Percentiles rank a stretch among this genome's conserved stretches.
phyloP scores from a whole-genome alignment of 2,113 vertebrate genomes.

The Ictidomys tridecemlineatus region DNA sequence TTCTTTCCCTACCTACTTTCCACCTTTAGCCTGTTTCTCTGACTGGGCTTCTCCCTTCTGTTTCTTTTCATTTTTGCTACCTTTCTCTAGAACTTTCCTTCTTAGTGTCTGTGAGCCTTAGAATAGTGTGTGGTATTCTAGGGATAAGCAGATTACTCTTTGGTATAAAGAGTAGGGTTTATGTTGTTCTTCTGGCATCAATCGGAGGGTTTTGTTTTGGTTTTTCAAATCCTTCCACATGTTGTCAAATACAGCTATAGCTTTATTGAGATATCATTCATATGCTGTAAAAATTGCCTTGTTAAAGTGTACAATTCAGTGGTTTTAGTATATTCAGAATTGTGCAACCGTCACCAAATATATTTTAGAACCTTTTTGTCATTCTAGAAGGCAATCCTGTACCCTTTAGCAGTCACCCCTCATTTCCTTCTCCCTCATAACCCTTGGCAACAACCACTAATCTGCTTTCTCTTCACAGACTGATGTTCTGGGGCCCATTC shows the following conservation, averaged over 20 bases:
- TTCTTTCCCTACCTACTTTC: neutral
- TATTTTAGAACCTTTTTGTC: slow-evolving; percentile 33
- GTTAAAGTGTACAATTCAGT: neutral
- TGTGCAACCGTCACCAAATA: neutral
- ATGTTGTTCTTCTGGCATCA: neutral
- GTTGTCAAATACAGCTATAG: neutral
- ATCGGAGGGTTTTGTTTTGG: neutral
- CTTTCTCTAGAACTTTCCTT: slow-evolving; percentile 35
- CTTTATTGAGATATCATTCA: neutral
- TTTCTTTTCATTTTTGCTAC: neutral
- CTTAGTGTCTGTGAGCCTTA: neutral
- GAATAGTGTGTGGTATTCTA: neutral
- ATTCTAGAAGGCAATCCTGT: neutral
- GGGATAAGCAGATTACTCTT: neutral
- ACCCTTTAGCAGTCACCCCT: neutral
- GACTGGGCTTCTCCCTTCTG: neutral
- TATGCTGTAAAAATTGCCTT: neutral
- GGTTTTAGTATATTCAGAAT: slow-evolving; percentile 8
- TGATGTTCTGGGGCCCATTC: neutral
- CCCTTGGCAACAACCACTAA: neutral
- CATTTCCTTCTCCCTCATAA: neutral
- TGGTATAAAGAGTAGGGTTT: neutral
- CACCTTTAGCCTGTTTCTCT: neutral
- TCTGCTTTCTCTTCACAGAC: neutral
- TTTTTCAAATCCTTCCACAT: neutral